Base-by-base conservation (phyloP, 2,113 vertebrate genomes). In the Saimiri boliviensis region DNA sequence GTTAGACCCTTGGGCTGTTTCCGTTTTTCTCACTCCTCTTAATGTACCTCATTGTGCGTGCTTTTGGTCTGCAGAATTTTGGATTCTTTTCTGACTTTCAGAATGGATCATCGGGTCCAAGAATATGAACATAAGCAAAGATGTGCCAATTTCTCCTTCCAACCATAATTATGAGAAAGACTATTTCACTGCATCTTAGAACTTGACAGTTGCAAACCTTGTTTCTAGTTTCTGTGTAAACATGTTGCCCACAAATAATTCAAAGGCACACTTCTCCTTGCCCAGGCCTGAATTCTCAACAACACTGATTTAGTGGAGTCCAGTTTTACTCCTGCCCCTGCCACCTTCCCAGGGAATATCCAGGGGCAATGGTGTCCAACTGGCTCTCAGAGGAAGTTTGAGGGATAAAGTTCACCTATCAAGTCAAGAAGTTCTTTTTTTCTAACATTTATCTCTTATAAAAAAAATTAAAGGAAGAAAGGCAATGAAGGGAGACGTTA, bases 81-180 rank as follows among this genome's bases (percentile, higher is more conserved):
- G 23, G 16, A 68, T 93, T 93, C 23, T 86, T 85, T 94, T 95
- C 77, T 91, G 37, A 95, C 30, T 49, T 96, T 95, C 90, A 89
- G 56, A 94, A 73, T 86, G 84, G 58, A 73, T 85, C 58, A 52
- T 25, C 40, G 5, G 63, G 45, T 82, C 60, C 49, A 88, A 74
- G 68, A 86, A 96, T 86, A 70, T 49, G 68, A 95, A 89, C 27
- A 58, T 52, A 96, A 93, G 70, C 92, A 96, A 87, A 23, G 1
- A 70, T 82, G 60, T 92, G 25, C 52, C 76, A 68, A 21, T 84
- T 77, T 70, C 3, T 52, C 70, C 66, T 86, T 95, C 71, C 13
- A 94, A 77, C 37, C 32, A 54, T 66, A 87, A 85, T 52, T 13
- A 32, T 66, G 5, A 83, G 52, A 81, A 68, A 84, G 37, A 73